Conservation (phyloP, 2,888 invertebrate species). For the Corbicula japonica region DNA sequence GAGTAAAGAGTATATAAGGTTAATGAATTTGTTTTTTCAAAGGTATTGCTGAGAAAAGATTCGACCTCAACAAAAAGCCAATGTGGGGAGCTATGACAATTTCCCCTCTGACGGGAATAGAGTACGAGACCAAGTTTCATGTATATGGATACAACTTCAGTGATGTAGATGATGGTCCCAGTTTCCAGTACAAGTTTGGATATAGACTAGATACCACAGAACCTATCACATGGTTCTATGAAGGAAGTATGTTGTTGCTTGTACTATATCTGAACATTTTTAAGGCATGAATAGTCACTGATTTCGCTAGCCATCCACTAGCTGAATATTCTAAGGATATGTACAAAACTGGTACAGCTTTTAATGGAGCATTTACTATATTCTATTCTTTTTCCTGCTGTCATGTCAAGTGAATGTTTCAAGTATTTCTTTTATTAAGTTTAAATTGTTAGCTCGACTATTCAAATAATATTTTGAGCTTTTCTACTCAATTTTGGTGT, state of each 20-base stretch:
- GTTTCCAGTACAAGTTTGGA: constrained; percentile 64
- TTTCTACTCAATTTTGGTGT: no score
- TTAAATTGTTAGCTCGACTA: no score
- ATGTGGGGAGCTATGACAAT: constrained; percentile 23
- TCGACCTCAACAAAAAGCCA: constrained; percentile 50
- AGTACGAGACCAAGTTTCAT: constrained; percentile 58
- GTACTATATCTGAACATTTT: neutral
- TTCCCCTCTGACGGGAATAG: constrained; percentile 41
- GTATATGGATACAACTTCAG: constrained; percentile 36
- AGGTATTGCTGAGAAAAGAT: constrained; percentile 50
- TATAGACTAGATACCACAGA: constrained; percentile 29
- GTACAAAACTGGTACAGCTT: neutral
- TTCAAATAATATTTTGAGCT: no score
- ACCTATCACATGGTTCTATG: constrained; percentile 59
- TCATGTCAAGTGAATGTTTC: neutral
- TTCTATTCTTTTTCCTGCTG: neutral
- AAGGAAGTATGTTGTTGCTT: constrained; percentile 53
- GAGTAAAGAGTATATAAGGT: no score
- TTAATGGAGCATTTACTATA: neutral
- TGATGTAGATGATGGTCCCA: constrained; percentile 48
- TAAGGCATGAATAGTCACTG: neutral
- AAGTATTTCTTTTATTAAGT: neutral
- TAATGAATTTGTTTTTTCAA: neutral
- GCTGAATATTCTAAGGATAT: neutral
- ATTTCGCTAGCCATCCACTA: neutral